These are phyloP conservation scores for Helicoverpa armigera DNA, from an alignment of 1,140 invertebrate genomes.

Conservation along the genomic window DNA sequence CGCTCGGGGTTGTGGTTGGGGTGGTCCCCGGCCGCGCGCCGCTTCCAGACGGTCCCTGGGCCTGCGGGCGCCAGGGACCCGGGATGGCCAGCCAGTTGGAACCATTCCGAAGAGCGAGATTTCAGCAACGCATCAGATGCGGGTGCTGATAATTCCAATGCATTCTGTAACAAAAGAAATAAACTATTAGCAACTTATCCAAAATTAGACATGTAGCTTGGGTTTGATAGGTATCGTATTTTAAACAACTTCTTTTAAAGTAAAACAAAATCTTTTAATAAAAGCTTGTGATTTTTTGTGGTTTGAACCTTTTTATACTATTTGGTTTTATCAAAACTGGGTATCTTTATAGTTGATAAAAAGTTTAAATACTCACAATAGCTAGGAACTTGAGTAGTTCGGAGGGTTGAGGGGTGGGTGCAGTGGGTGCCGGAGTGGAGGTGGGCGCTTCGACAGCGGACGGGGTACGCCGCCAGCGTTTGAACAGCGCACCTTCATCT, in stretches of 20 bases:
- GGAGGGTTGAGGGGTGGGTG: slow-evolving; percentile 75
- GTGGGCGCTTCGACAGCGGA: slow-evolving; percentile 65
- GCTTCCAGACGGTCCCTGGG: slow-evolving; percentile 97
- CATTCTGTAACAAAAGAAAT: slow-evolving; percentile 92
- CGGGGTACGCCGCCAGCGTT: slow-evolving; percentile 74
- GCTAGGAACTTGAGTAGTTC: slow-evolving; percentile 85
- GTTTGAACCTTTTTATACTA: neutral
- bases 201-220: neutral
- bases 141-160: slow-evolving; percentile 96
- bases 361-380: slow-evolving; percentile 79
- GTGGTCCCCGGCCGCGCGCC: slow-evolving; percentile 89
- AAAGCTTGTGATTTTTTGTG: neutral
- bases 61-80: slow-evolving; percentile 97
- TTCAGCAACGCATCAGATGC: slow-evolving; percentile 95
- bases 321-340: neutral
- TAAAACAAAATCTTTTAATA: neutral
- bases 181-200: slow-evolving; percentile 32
- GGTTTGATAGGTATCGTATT: neutral
- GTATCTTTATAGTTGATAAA: slow-evolving; percentile 28
- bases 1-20: slow-evolving; percentile 92
- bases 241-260: neutral
- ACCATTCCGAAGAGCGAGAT: slow-evolving; percentile 91
- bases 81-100: slow-evolving; percentile 97
- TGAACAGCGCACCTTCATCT: slow-evolving; percentile 80
- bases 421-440: slow-evolving; percentile 63